Base-by-base conservation (phyloP, 1,140 invertebrate species). In the Amphibalanus amphitrite region DNA sequence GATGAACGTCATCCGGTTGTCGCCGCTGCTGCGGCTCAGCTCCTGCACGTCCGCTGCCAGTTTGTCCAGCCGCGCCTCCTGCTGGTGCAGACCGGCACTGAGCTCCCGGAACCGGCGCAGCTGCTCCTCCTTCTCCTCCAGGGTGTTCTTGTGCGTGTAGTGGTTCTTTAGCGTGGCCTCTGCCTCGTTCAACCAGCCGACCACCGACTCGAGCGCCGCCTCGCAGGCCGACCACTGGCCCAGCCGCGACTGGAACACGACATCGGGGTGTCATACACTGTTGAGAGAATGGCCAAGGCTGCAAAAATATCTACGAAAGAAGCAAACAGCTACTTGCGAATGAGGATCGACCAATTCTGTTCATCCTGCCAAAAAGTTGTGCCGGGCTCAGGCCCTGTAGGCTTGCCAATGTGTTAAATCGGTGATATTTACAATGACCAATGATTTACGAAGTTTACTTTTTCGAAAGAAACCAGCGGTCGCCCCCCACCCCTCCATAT, bases 181-280 rank as follows among this genome's bases (percentile, higher is more conserved):
- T 30, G 91, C 89, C 74, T 95, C 92, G 72, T 85, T 86, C 69
- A 97, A 80, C 91, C 93, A 95, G 28, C 83, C 81, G 67, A 92
- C 84, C 33, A 97, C 81, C 65, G 87, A 84, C 74, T 95, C 92
- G 75, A 94, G 86, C 3, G 90, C 89, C 71, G 86, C 86, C 77
- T 97, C 93, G 78, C 95, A 97, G 72, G 93, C 90, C 68, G 84
- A 87, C 94, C 94, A 97, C 80, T 95, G 91, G 75, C 89, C 86
- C 59, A 97, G 84, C 72, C 89, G 86, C 74, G 92, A 89, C 79
- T 94, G 89, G 29, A 97, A 82, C 38, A n/a, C n/a, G n/a, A 87
- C 76, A 86, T 86, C 0, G 90, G 87, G 77, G 93, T 91, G 72
- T 84, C 86, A 33, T 92, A 81, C 0, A 88, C 85, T 0, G 84